Evolutionary conservation across 2,888 invertebrate species (phyloP).

Genomic region (Limnephilus rhombicus): DNA sequence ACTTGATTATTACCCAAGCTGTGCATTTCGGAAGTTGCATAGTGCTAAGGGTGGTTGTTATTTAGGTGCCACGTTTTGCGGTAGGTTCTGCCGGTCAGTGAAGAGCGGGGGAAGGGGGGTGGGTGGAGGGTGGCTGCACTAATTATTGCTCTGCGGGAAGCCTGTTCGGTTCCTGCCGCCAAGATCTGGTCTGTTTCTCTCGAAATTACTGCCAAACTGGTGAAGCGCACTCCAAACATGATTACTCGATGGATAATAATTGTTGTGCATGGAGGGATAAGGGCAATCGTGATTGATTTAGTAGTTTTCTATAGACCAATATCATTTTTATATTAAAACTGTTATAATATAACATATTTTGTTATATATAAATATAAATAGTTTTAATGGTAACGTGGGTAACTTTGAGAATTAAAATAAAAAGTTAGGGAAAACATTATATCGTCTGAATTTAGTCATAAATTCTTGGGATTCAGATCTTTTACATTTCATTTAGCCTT

Average conservation of each 20-base stretch:
- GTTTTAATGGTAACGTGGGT: too few relatives aligned
- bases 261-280: background rate
- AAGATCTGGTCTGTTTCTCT: constrained; percentile 8
- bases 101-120: background rate
- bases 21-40: background rate
- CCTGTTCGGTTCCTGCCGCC: background rate
- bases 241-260: background rate
- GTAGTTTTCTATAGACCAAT: too few relatives aligned
- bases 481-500: too few relatives aligned
- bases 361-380: too few relatives aligned
- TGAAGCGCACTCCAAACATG: constrained; percentile 13
- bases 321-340: too few relatives aligned
- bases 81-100: background rate
- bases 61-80: background rate
- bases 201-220: background rate
- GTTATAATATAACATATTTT: too few relatives aligned
- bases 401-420: too few relatives aligned
- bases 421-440: too few relatives aligned
- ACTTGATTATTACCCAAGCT: background rate
- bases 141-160: constrained; percentile 4
- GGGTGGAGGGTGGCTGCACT: background rate
- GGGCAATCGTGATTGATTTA: too few relatives aligned
- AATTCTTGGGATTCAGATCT: too few relatives aligned
- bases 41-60: background rate
- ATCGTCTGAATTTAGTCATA: too few relatives aligned